These are phyloP conservation scores for Archivesica marissinica DNA, from an alignment of 1,140 invertebrate species.

Conservation along the genomic window DNA sequence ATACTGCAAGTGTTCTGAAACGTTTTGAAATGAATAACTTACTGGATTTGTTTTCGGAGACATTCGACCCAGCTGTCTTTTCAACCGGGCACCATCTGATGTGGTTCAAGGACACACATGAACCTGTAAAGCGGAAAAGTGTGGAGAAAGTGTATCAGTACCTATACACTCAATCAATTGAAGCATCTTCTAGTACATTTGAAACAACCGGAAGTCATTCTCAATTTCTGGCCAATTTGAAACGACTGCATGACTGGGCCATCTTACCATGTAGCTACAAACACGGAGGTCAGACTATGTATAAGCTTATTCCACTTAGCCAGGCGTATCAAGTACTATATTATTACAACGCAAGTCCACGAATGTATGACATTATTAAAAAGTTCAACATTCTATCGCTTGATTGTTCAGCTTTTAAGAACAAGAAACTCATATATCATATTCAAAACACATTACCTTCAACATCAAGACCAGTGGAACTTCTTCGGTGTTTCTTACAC, in stretches of 20 bases:
- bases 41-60: neutral
- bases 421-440: neutral
- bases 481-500: neutral
- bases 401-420: neutral
- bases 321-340: neutral
- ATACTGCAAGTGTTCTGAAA: neutral
- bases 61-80: neutral
- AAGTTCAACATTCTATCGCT: neutral
- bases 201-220: neutral
- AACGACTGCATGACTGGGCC: neutral
- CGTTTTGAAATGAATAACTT: neutral
- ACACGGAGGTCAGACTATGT: neutral
- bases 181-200: neutral
- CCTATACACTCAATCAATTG: neutral
- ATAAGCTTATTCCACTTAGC: neutral
- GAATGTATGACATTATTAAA: neutral
- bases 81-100: neutral
- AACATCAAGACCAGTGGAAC: neutral
- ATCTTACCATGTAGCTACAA: neutral
- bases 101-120: neutral
- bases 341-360: neutral
- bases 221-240: neutral
- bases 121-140: neutral
- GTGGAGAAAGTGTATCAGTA: neutral
- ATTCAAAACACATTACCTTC: constrained; percentile 17